Conservation (phyloP, 2,797 vertebrate genomes). For the Smutsia temminckii region DNA sequence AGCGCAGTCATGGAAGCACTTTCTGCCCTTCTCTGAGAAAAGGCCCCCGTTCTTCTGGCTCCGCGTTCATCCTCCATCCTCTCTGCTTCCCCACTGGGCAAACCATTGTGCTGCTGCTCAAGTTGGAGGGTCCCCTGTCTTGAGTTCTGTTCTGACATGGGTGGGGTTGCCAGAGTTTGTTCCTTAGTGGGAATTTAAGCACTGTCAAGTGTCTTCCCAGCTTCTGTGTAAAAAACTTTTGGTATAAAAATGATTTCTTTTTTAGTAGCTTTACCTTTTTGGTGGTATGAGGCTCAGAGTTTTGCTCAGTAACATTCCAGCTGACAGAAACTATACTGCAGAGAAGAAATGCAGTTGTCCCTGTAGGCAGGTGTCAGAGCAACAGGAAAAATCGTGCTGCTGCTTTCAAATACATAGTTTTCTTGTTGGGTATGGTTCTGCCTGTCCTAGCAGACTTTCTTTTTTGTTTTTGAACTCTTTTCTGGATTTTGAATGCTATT, state of each 20-base stretch:
- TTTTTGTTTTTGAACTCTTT: not conserved
- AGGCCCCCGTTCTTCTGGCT: too few species aligned
- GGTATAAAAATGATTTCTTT: not conserved
- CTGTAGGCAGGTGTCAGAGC: not conserved
- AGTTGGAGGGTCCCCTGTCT: not conserved
- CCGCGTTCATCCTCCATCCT: not conserved
- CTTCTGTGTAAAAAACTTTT: not conserved
- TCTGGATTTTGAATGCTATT: not conserved
- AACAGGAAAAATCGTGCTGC: not conserved
- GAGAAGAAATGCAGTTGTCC: not conserved
- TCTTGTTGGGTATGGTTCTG: not conserved
- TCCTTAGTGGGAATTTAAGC: not conserved
- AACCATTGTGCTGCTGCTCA: not conserved
- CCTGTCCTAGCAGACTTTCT: not conserved
- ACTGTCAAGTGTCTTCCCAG: not conserved
- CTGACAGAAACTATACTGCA: not conserved
- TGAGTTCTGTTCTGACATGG: not conserved
- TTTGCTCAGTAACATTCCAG: not conserved
- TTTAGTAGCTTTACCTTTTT: not conserved
- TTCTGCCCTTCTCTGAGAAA: not conserved
- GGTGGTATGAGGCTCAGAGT: not conserved
- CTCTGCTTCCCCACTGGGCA: not conserved
- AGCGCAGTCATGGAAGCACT: not conserved
- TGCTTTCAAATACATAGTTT: not conserved
- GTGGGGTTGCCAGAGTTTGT: not conserved